phyloP scores from a whole-genome alignment of 1,140 invertebrate species.

The Drosophila sucinea region DNA sequence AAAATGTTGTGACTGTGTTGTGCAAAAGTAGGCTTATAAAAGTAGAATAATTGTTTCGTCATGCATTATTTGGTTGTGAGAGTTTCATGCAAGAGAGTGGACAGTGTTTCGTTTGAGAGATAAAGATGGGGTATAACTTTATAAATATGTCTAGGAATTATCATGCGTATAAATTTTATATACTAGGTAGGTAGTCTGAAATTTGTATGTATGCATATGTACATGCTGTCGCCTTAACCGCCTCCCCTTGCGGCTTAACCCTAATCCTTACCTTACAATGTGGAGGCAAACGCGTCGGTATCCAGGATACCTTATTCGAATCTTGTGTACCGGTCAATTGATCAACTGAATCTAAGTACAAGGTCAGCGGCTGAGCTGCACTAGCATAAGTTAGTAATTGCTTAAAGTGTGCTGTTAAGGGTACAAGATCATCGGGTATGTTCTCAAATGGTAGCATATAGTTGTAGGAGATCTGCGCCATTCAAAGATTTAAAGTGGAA shows the following conservation, averaged over 20 bases:
- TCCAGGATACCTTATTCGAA: constrained; percentile 97
- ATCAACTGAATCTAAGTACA: constrained; percentile 97
- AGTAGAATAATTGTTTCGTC: neutral
- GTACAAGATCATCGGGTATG: constrained; percentile 97
- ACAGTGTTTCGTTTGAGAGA: constrained; percentile 21
- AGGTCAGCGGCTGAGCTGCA: constrained; percentile 91
- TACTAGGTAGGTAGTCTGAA: neutral
- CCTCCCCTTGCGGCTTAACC: neutral
- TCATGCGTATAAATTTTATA: constrained; percentile 27
- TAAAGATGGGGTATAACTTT: neutral
- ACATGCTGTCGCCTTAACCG: neutral
- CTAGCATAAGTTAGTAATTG: constrained; percentile 93
- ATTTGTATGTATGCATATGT: neutral
- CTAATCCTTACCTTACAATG: constrained; percentile 91
- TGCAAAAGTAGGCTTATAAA: neutral
- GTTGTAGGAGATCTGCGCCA: constrained; percentile 94
- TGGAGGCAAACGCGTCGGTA: constrained; percentile 94
- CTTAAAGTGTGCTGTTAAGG: constrained; percentile 97
- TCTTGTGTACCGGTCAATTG: constrained; percentile 97
- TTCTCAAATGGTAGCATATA: constrained; percentile 96
- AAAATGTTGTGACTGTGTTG: neutral
- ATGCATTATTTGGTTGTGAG: constrained; percentile 6
- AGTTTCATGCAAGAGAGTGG: constrained; percentile 38
- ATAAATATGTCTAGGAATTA: neutral
- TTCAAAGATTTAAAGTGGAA: constrained; percentile 15